Base-by-base conservation (phyloP, 2,113 vertebrate genomes). In the Manacus vitellinus region DNA sequence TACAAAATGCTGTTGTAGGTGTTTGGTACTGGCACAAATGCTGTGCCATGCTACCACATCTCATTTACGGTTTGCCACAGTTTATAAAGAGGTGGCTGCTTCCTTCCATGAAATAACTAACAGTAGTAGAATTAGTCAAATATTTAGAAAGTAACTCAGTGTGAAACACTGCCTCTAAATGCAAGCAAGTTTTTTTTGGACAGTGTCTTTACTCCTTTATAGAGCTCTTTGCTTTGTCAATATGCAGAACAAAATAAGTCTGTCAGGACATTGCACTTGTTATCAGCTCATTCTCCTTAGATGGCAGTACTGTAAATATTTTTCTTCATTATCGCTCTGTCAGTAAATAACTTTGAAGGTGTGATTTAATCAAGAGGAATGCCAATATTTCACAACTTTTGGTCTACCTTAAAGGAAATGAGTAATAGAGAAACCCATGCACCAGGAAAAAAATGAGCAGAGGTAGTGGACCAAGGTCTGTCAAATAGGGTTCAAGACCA, bases 271-370 rank as follows among this genome's bases (percentile, higher is more conserved):
- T 31, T 49, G 71, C 43, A 75, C 89, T 79, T 87, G 61, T 95
- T 89, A 96, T 88, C 95, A 95, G 85, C 68, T 95, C 41, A 22
- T 71, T 90, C 58, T 87, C 88, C 72, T 77, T 70, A 96, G 47
- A 84, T 88, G 83, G 63, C 75, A 96, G 65, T 59, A 94, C 71
- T 76, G 92, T 95, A 97, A 97, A 96, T 97, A 97, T 95, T 96
- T 96, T 95, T 95, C 82, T 92, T 96, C 56, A 92, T 93, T 96
- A 97, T 97, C 94, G 89, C 39, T 11, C 54, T 91, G 66, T 88
- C 87, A 95, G 80, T 95, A 97, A 97, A 96, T 94, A 96, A 89
- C 94, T 95, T 93, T 63, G 65, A 93, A 97, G 85, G 95, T 96
- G 91, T 91, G 85, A 97, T 81, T 95, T 92, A 80, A 96, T 94